These are phyloP conservation scores for Liasis olivaceus DNA, from an alignment of 2,797 vertebrate genomes.

Conservation along the genomic window DNA sequence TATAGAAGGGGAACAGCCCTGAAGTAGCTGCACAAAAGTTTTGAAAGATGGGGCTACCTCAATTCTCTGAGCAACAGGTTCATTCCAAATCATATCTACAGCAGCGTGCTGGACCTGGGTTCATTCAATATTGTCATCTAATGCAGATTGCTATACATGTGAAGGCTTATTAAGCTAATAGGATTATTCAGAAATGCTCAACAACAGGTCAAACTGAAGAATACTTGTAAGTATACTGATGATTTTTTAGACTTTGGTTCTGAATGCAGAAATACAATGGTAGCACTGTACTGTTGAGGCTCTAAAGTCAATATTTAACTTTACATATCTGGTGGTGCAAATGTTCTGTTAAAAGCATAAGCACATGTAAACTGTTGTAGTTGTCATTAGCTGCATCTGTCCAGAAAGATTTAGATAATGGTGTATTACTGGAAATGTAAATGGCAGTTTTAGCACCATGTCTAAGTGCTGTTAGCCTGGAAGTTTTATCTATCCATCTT, in stretches of 20 bases:
- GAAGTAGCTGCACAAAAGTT: background rate
- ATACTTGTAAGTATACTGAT: background rate
- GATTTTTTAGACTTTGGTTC: background rate
- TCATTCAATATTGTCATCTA: background rate
- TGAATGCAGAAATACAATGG: background rate
- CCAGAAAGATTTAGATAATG: background rate
- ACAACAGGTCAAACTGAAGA: background rate
- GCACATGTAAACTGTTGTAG: background rate
- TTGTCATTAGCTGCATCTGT: background rate
- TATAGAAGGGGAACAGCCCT: background rate
- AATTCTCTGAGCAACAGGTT: background rate
- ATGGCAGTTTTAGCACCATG: background rate
- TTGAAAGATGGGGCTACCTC: background rate
- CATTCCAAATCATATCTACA: background rate
- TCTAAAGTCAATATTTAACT: constrained; percentile 4
- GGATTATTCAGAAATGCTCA: background rate
- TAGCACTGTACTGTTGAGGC: background rate
- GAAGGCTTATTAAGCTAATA: background rate
- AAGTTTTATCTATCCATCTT: background rate
- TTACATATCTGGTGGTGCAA: background rate
- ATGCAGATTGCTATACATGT: background rate
- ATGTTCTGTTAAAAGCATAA: background rate
- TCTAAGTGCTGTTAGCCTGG: background rate
- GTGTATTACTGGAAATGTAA: background rate
- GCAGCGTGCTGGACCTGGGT: background rate